A percentile compares a stretch with the other conserved stretches of the same genome.
These are phyloP conservation scores for Agrypnia vestita DNA, from an alignment of 1,140 invertebrate genomes.

Conservation along the genomic window DNA sequence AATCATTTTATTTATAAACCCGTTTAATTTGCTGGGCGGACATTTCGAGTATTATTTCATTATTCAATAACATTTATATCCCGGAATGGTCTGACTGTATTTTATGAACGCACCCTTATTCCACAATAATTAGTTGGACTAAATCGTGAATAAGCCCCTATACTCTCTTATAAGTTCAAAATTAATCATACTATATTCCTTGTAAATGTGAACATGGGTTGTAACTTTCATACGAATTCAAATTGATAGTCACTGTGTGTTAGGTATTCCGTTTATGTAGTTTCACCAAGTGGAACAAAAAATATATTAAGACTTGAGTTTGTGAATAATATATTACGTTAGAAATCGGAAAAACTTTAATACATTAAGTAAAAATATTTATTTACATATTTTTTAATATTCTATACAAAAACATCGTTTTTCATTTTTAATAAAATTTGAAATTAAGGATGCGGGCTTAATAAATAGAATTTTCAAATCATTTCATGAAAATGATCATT, in stretches of 20 bases:
- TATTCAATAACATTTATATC: slow-evolving; percentile 9
- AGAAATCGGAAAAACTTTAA: too few relatives aligned
- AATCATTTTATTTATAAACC: neutral
- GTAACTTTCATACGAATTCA: slow-evolving; percentile 18
- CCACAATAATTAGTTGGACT: slow-evolving; percentile 51
- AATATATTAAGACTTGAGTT: too few relatives aligned
- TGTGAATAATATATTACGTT: too few relatives aligned
- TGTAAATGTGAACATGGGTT: slow-evolving; percentile 15
- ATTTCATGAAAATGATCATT: too few relatives aligned
- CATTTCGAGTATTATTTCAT: neutral
- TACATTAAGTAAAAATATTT: too few relatives aligned
- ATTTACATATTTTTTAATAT: too few relatives aligned
- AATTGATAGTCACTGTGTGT: neutral
- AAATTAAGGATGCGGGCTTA: too few relatives aligned
- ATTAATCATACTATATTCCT: slow-evolving; percentile 49
- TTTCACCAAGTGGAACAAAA: too few relatives aligned
- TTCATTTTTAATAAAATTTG: too few relatives aligned
- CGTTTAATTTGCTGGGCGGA: slow-evolving; percentile 14
- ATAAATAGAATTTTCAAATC: too few relatives aligned
- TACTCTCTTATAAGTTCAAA: slow-evolving; percentile 42
- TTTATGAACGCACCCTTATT: slow-evolving; percentile 46
- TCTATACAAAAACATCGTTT: too few relatives aligned
- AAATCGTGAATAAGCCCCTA: slow-evolving; percentile 56
- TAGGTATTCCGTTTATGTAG: too few relatives aligned
- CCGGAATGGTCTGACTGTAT: slow-evolving; percentile 15